Percentiles rank a stretch among this genome's conserved stretches.
Conservation (phyloP, 2,888 invertebrate species). For the Hypomecis atomaria region DNA sequence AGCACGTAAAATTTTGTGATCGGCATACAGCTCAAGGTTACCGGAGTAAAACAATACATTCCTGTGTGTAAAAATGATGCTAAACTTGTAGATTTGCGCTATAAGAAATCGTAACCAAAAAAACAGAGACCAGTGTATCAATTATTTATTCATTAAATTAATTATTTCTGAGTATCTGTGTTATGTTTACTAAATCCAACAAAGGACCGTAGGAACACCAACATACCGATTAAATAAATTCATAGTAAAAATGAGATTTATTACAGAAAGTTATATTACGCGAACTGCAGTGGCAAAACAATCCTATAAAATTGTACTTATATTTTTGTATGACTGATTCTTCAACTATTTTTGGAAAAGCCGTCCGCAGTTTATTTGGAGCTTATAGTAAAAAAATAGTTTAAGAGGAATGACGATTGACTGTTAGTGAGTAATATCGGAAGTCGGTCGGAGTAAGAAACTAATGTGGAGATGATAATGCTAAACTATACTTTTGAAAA, state of each 20-base stretch:
- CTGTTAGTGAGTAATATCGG: conserved; percentile 13
- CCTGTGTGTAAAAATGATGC: too few relatives aligned
- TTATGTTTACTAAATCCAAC: neutral
- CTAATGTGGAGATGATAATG: neutral
- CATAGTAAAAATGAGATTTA: neutral
- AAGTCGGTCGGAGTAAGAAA: neutral
- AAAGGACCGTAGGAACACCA: conserved; percentile 9
- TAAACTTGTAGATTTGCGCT: too few relatives aligned
- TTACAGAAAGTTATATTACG: conserved; percentile 3
- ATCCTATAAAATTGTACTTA: conserved; percentile 26
- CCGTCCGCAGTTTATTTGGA: conserved; percentile 34
- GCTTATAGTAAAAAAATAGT: conserved; percentile 22
- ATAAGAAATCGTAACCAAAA: too few relatives aligned
- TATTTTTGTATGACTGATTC: conserved; percentile 30
- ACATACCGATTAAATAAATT: conserved; percentile 6
- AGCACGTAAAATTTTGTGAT: too few relatives aligned
- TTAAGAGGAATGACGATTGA: conserved; percentile 2
- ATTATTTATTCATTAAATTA: too few relatives aligned
- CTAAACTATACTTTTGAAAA: neutral
- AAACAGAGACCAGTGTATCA: too few relatives aligned
- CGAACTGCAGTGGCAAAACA: conserved; percentile 19
- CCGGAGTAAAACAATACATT: too few relatives aligned
- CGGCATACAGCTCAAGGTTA: too few relatives aligned
- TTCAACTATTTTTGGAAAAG: conserved; percentile 20
- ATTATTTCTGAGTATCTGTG: too few relatives aligned